Percentiles rank a stretch among this genome's conserved stretches.
phyloP scores from a whole-genome alignment of 2,888 invertebrate genomes.

The Amiota communis region DNA sequence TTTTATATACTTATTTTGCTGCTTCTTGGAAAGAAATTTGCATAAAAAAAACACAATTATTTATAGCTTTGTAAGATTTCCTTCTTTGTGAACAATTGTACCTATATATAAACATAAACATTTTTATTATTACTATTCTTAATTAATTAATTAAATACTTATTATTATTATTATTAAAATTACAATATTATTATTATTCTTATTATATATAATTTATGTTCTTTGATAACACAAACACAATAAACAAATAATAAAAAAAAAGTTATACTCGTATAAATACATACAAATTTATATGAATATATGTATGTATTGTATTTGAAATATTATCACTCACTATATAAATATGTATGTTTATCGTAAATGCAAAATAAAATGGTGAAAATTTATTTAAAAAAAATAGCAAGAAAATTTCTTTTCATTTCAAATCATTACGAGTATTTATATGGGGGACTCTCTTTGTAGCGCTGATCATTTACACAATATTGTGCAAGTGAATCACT shows the following conservation, averaged over 20 bases:
- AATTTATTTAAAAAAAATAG: slow-evolving; percentile 20
- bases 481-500: too few species aligned
- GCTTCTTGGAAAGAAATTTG: slow-evolving; percentile 50
- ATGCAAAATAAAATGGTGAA: slow-evolving; percentile 28
- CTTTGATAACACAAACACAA: slow-evolving; percentile 3
- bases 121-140: slow-evolving; percentile 38
- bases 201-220: slow-evolving; percentile 23
- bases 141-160: slow-evolving; percentile 21
- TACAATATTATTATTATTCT: slow-evolving; percentile 13
- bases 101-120: slow-evolving; percentile 61
- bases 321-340: slow-evolving; percentile 19
- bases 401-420: slow-evolving; percentile 25
- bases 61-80: slow-evolving; percentile 61
- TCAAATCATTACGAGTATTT: too few species aligned
- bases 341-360: not conserved
- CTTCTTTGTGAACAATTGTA: slow-evolving; percentile 68
- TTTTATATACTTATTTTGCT: slow-evolving; percentile 46
- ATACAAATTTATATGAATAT: too few species aligned
- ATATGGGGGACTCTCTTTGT: too few species aligned
- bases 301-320: slow-evolving; percentile 21
- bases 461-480: too few species aligned
- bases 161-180: slow-evolving; percentile 22
- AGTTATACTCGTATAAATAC: slow-evolving; percentile 15
- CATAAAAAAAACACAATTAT: slow-evolving; percentile 42
- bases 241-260: not conserved